These are phyloP conservation scores for Leptopterna dolabrata DNA, from an alignment of 2,888 invertebrate species.

Conservation along the genomic window DNA sequence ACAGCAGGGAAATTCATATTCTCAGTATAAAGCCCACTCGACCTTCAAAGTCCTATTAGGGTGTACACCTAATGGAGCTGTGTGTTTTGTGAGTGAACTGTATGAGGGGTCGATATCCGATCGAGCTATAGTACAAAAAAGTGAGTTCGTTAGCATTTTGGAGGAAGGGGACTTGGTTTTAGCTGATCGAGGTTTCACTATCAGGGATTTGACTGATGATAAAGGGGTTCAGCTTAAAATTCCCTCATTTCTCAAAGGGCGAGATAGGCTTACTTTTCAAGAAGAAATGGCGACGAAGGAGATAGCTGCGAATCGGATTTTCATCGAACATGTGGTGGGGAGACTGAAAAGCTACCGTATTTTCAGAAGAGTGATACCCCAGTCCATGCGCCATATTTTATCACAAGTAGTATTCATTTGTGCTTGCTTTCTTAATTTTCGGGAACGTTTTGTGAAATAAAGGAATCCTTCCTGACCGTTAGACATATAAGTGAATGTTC, in stretches of 20 bases:
- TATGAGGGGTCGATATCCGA: neutral
- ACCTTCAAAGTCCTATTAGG: neutral
- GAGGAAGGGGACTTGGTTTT: too few species aligned
- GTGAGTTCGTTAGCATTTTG: neutral
- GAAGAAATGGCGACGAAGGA: neutral
- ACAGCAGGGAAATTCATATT: neutral
- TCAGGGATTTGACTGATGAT: too few species aligned
- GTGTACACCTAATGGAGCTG: neutral
- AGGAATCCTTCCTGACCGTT: too few species aligned
- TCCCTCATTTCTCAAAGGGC: neutral
- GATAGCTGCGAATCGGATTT: neutral
- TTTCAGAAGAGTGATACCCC: neutral
- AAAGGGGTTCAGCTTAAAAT: neutral
- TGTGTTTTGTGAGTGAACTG: neutral
- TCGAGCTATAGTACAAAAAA: neutral
- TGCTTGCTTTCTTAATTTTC: neutral
- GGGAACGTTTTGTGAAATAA: neutral
- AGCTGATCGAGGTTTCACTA: too few species aligned
- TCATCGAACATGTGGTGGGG: neutral
- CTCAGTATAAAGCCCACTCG: neutral
- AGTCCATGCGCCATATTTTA: neutral
- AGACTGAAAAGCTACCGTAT: neutral
- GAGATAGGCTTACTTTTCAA: neutral
- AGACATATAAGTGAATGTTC: too few species aligned
- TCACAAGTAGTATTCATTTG: neutral